phyloP scores from a whole-genome alignment of 2,888 invertebrate genomes.

The Temnothorax ravouxi region DNA sequence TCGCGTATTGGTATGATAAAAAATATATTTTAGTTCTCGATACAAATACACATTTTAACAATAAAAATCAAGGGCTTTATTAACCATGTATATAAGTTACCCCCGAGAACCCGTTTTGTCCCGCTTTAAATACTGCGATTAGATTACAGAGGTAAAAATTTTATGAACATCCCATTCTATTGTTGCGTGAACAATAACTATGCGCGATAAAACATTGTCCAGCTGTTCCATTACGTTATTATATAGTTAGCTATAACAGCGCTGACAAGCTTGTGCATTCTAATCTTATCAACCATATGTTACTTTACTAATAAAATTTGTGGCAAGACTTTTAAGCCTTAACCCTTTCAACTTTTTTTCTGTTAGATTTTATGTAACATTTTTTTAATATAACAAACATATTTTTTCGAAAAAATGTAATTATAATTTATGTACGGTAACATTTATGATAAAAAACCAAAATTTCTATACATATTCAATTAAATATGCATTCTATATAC shows the following conservation, averaged over 20 bases:
- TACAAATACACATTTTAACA: background rate
- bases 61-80: background rate
- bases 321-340: background rate
- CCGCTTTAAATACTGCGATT: background rate
- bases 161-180: background rate
- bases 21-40: background rate
- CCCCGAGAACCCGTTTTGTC: background rate
- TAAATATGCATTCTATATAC: too few species aligned
- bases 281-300: constrained; percentile 30
- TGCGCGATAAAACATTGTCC: background rate
- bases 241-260: background rate
- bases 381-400: background rate
- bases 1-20: background rate
- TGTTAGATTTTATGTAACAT: background rate
- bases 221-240: constrained; percentile 21
- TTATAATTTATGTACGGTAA: background rate
- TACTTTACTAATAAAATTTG: constrained; percentile 1
- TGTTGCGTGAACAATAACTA: background rate
- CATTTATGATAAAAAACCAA: background rate
- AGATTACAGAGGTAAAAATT: constrained; percentile 3
- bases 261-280: background rate
- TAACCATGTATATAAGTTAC: background rate
- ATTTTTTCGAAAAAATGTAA: background rate
- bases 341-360: background rate
- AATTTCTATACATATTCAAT: background rate